A percentile compares a stretch with the other conserved stretches of the same genome.
These are phyloP conservation scores for Phrynocephalus vlangalii DNA, from an alignment of 2,797 vertebrate species.

Conservation along the genomic window DNA sequence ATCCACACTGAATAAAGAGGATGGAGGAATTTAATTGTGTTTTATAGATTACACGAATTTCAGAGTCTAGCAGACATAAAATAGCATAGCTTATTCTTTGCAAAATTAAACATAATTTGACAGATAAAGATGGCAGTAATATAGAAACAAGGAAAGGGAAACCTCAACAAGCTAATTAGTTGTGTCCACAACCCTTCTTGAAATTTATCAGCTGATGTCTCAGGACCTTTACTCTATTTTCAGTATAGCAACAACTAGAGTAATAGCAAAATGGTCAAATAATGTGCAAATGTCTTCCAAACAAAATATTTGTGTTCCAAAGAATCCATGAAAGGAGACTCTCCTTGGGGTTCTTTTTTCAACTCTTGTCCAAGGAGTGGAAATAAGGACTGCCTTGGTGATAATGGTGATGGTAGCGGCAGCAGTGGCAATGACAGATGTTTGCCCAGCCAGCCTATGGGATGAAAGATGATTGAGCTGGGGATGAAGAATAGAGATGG, in stretches of 20 bases:
- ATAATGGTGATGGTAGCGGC: too few relatives aligned
- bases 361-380: too few relatives aligned
- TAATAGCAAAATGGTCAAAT: background rate
- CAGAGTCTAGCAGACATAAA: background rate
- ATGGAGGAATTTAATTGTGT: background rate
- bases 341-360: too few relatives aligned
- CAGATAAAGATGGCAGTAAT: background rate
- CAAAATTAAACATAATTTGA: background rate
- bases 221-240: background rate
- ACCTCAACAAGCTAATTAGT: conserved; percentile 10
- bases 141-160: too few relatives aligned
- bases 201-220: background rate
- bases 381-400: too few relatives aligned
- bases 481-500: too few relatives aligned
- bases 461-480: too few relatives aligned
- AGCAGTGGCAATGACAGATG: too few relatives aligned
- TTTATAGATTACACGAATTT: background rate
- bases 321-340: background rate
- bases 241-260: background rate
- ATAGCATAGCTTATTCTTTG: background rate
- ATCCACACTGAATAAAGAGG: background rate
- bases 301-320: background rate
- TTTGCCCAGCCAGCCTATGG: too few relatives aligned
- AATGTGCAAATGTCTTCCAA: background rate
- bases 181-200: background rate